phyloP scores from a whole-genome alignment of 1,140 invertebrate genomes.

The Calycopis cecrops region DNA sequence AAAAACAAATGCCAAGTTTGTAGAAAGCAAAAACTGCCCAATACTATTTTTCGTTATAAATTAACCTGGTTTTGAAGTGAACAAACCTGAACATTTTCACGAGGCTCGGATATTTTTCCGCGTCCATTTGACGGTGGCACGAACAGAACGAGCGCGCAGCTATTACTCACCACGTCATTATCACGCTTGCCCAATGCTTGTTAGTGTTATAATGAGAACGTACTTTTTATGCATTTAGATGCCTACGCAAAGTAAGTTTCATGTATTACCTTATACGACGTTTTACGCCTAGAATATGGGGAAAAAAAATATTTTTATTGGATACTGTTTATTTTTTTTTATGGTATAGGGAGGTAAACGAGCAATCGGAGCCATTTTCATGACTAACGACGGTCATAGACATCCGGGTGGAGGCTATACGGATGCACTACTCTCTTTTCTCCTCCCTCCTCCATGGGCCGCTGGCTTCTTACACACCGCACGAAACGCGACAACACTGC shows the following conservation, averaged over 20 bases:
- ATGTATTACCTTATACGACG: background rate
- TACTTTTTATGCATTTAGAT: background rate
- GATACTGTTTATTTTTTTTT: too few species aligned
- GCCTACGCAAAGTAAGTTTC: background rate
- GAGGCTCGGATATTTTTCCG: conserved; percentile 33
- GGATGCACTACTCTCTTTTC: too few species aligned
- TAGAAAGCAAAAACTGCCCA: too few species aligned
- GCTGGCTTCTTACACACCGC: too few species aligned
- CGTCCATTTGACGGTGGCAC: conserved; percentile 37
- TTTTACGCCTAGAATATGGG: background rate
- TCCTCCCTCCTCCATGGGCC: too few species aligned
- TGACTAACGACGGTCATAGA: too few species aligned
- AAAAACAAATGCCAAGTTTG: too few species aligned
- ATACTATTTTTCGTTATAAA: background rate
- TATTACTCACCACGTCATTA: conserved; percentile 49
- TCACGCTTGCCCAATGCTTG: conserved; percentile 56
- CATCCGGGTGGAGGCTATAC: too few species aligned
- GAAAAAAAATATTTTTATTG: too few species aligned
- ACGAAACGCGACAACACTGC: too few species aligned
- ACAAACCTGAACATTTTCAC: background rate
- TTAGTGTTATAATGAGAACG: conserved; percentile 30
- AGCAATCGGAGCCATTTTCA: too few species aligned
- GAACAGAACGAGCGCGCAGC: conserved; percentile 44
- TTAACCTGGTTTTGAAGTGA: background rate
- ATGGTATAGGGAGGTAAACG: too few species aligned